phyloP scores from a whole-genome alignment of 1,140 invertebrate genomes.

The Sinella curviseta region DNA sequence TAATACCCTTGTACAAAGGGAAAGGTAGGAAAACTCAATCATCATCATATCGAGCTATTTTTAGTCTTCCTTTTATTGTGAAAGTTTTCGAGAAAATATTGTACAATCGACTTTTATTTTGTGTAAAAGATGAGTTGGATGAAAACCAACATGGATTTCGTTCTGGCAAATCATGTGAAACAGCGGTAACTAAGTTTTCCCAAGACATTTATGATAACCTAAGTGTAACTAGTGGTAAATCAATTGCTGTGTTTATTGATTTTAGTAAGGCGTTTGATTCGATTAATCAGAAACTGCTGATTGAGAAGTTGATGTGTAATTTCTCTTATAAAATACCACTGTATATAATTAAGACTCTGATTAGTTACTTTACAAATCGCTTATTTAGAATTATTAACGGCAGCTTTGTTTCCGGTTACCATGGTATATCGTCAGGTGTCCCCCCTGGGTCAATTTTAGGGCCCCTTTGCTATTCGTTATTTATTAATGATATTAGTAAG shows the following conservation, averaged over 20 bases:
- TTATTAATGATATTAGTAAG: too few relatives aligned
- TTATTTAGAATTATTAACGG: too few relatives aligned
- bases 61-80: not conserved
- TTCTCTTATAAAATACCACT: not conserved
- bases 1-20: conserved; percentile 28
- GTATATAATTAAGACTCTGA: too few relatives aligned
- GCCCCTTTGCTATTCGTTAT: too few relatives aligned
- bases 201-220: not conserved
- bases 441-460: too few relatives aligned
- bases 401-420: too few relatives aligned
- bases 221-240: not conserved
- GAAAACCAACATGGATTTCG: conserved; percentile 25
- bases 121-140: not conserved
- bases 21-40: conserved; percentile 19
- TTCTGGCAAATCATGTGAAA: not conserved
- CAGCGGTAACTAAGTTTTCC: not conserved
- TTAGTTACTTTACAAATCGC: too few relatives aligned
- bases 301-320: not conserved
- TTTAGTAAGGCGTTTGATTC: conserved; percentile 24
- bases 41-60: conserved; percentile 12
- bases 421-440: too few relatives aligned
- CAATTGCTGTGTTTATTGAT: conserved; percentile 24
- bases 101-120: conserved; percentile 16
- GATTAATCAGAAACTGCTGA: not conserved
- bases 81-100: conserved; percentile 30